phyloP scores from a whole-genome alignment of 2,888 invertebrate genomes.

The Calameuta pallipes region DNA sequence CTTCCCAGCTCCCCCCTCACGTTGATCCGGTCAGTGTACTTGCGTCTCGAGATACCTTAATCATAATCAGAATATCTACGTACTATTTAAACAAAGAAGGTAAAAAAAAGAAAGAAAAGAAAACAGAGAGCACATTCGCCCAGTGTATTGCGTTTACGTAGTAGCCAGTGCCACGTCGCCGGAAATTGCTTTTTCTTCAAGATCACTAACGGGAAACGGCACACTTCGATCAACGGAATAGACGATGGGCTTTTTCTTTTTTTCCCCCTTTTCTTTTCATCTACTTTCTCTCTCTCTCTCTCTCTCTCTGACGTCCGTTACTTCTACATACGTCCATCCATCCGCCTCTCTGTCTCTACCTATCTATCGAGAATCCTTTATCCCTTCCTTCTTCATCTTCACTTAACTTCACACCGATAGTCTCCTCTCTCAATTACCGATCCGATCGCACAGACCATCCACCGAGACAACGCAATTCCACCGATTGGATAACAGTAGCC shows the following conservation, averaged over 20 bases:
- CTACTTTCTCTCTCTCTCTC: background rate
- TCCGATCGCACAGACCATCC: background rate
- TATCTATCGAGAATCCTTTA: background rate
- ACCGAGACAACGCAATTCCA: background rate
- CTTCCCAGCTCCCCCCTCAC: background rate
- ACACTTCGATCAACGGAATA: background rate
- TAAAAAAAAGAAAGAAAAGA: background rate
- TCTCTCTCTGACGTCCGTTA: background rate
- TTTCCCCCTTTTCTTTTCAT: background rate
- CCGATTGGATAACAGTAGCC: background rate
- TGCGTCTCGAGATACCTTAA: background rate
- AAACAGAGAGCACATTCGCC: constrained; percentile 40
- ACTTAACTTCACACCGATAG: background rate
- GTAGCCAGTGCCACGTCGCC: background rate
- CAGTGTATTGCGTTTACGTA: constrained; percentile 33
- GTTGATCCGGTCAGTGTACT: background rate
- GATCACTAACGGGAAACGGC: background rate
- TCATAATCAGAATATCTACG: constrained; percentile 39
- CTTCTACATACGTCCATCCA: background rate
- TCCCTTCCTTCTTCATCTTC: background rate
- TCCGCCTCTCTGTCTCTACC: background rate
- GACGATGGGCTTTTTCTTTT: background rate
- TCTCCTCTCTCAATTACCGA: background rate
- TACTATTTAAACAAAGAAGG: constrained; percentile 39
- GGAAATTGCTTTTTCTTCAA: background rate